These are phyloP conservation scores for Dysmachus trigonus DNA, from an alignment of 2,888 invertebrate genomes.

Conservation along the genomic window DNA sequence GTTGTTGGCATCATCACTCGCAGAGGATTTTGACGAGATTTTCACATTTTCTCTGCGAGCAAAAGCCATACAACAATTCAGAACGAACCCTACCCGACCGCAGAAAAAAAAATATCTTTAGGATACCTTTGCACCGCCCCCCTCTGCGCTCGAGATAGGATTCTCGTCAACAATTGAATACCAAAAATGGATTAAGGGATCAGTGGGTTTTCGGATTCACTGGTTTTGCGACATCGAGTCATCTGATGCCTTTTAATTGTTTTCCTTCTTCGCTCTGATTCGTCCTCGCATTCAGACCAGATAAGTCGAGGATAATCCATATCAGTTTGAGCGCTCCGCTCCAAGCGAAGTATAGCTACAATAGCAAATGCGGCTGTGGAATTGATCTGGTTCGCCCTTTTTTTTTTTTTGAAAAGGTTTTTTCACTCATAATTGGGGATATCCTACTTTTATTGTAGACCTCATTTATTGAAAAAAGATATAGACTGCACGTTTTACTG, in stretches of 20 bases:
- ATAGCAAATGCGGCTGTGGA: background rate
- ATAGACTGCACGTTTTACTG: background rate
- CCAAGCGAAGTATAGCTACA: background rate
- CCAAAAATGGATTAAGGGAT: slow-evolving; percentile 39
- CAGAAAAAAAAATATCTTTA: background rate
- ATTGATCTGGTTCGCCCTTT: background rate
- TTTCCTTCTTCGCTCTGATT: background rate
- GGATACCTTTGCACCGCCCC: background rate
- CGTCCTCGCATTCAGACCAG: background rate
- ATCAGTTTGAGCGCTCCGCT: background rate
- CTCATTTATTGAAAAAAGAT: background rate
- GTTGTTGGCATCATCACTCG: slow-evolving; percentile 20
- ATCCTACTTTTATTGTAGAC: background rate
- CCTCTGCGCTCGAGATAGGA: background rate
- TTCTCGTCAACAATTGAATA: slow-evolving; percentile 25
- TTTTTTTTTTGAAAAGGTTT: background rate
- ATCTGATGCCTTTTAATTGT: slow-evolving; percentile 8
- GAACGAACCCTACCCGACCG: background rate
- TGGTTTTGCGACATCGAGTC: slow-evolving; percentile 9
- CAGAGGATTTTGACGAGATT: slow-evolving; percentile 17
- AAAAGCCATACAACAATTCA: background rate
- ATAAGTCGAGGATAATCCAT: background rate
- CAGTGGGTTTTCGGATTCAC: slow-evolving; percentile 33
- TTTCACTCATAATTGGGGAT: background rate
- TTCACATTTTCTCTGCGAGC: slow-evolving; percentile 13